Conservation (phyloP, 1,140 invertebrate genomes). For the Galleria mellonella region DNA sequence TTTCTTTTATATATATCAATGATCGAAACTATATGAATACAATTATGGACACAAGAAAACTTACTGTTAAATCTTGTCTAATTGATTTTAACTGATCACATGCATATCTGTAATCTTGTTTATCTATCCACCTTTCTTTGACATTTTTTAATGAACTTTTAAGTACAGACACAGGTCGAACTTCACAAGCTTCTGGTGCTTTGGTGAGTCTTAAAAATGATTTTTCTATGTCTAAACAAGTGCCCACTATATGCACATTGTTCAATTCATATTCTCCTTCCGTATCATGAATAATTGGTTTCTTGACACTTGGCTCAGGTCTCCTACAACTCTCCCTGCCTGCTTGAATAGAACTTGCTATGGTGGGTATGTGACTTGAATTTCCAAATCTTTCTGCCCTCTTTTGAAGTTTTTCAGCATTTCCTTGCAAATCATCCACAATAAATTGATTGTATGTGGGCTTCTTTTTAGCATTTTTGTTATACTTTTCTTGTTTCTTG, state of each 20-base stretch:
- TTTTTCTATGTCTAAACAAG: conserved; percentile 94
- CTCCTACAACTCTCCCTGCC: conserved; percentile 38
- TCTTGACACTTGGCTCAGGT: conserved; percentile 55
- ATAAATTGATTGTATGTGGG: conserved; percentile 81
- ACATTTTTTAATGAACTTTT: conserved; percentile 90
- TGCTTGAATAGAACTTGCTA: conserved; percentile 59
- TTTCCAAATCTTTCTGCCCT: conserved; percentile 88
- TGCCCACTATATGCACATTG: conserved; percentile 93
- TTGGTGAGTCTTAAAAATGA: conserved; percentile 95
- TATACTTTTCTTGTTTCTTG: conserved; percentile 60
- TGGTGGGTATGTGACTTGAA: conserved; percentile 39
- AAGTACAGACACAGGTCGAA: conserved; percentile 91
- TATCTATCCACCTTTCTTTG: conserved; percentile 91
- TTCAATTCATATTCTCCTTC: conserved; percentile 85
- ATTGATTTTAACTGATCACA: conserved; percentile 99
- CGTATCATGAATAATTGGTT: conserved; percentile 74
- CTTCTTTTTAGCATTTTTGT: conserved; percentile 75
- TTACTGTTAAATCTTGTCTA: conserved; percentile 97
- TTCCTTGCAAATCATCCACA: conserved; percentile 78
- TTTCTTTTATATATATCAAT: too few relatives aligned
- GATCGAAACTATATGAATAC: too few relatives aligned
- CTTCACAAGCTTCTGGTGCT: conserved; percentile 93
- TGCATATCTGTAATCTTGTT: conserved; percentile 95
- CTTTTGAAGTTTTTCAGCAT: conserved; percentile 85
- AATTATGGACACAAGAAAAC: conserved; percentile 21